phyloP scores from a whole-genome alignment of 2,888 invertebrate species.

The Pammene fasciana region DNA sequence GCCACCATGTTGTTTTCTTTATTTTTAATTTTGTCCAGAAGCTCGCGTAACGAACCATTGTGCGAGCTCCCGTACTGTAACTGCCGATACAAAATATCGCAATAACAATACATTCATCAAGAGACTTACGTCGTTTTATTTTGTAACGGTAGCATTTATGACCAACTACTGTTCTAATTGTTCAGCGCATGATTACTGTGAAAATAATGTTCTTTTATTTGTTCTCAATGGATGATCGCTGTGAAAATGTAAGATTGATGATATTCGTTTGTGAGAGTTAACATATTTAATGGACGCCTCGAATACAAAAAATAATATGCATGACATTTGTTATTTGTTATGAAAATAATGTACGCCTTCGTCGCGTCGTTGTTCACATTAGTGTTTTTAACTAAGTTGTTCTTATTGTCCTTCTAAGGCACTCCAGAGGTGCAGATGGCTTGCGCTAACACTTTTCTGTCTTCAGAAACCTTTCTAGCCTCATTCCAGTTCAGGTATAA shows the following conservation, averaged over 20 bases:
- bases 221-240: constrained; percentile 52
- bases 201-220: constrained; percentile 39
- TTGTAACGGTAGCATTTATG: constrained; percentile 18
- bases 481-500: too few relatives aligned
- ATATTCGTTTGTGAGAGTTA: constrained; percentile 37
- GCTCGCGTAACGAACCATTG: constrained; percentile 59
- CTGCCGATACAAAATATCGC: constrained; percentile 1
- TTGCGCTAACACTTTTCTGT: too few relatives aligned
- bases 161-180: constrained; percentile 48
- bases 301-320: background rate
- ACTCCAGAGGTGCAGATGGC: too few relatives aligned
- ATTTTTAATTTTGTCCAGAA: constrained; percentile 56
- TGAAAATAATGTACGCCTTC: background rate
- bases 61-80: constrained; percentile 50
- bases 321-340: constrained; percentile 3
- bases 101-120: constrained; percentile 3
- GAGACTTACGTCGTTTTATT: constrained; percentile 19
- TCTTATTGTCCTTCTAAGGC: too few relatives aligned
- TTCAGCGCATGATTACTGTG: constrained; percentile 39
- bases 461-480: too few relatives aligned
- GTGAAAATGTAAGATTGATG: constrained; percentile 49
- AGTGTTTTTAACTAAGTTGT: too few relatives aligned
- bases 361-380: background rate
- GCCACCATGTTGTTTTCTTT: constrained; percentile 56
- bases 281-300: constrained; percentile 9